Evolutionary conservation across 2,888 invertebrate genomes (phyloP).

Genomic region (Dicyrtomina minuta): DNA sequence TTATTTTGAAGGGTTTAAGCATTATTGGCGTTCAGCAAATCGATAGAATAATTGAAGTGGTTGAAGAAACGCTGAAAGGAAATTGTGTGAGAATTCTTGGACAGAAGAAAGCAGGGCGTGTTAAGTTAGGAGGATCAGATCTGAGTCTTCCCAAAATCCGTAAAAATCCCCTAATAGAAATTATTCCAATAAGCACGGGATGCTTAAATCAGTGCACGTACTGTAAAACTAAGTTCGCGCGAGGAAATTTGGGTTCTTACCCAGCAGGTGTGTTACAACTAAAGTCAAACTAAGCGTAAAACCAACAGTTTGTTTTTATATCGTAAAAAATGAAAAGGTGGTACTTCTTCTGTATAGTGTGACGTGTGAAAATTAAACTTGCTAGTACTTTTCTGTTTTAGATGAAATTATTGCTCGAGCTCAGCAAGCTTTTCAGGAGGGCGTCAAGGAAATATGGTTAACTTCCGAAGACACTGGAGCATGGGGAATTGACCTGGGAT

Average conservation of each 20-base stretch:
- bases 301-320: too few species aligned
- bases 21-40: constrained; percentile 98
- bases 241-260: constrained; percentile 95
- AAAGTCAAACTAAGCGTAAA: too few species aligned
- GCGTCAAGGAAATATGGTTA: constrained; percentile 94
- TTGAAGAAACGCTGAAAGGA: constrained; percentile 94
- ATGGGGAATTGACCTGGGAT: constrained; percentile 91
- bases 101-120: constrained; percentile 69
- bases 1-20: constrained; percentile 69
- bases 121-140: constrained; percentile 74
- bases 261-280: constrained; percentile 61
- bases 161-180: constrained; percentile 93
- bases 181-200: constrained; percentile 93
- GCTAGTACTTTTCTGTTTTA: constrained; percentile 41
- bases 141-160: constrained; percentile 89
- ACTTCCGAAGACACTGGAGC: constrained; percentile 98
- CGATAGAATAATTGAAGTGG: constrained; percentile 93
- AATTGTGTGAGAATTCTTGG: constrained; percentile 75
- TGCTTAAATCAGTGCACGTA: constrained; percentile 98
- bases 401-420: constrained; percentile 87
- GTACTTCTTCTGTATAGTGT: too few species aligned
- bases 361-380: too few species aligned
- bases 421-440: constrained; percentile 81
- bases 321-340: too few species aligned
- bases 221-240: constrained; percentile 96